Evolutionary conservation across 2,113 vertebrate species (phyloP), one percentile per base, ranked within the genome.

Genomic region (Rhinolophus ferrumequinum): DNA sequence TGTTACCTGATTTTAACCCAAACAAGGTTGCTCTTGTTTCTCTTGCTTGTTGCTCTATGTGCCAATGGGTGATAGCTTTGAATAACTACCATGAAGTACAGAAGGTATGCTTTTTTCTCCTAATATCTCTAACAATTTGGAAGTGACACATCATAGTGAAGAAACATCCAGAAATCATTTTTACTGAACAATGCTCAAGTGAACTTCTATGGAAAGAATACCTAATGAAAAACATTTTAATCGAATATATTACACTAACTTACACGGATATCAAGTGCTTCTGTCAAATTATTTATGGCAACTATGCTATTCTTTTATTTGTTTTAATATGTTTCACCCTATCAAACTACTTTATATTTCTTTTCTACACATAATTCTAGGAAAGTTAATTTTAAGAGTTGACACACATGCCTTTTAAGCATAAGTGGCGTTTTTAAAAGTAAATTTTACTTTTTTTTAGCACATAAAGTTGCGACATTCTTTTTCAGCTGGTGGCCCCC

Each of bases 51-150:
- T 98, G 98, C n/a, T 98, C 98, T 2, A 96, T 98, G 73, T 98
- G 98, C 73, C 98, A 98, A 60, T 98, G 98, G 98, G 92, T 99
- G 15, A 97, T 98, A 88, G 98, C 98, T 7, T 54, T 98, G 85
- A 98, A 98, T 52, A 85, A 97, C 83, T 99, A 98, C 82, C 98
- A 98, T 3, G 88, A 97, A 35, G 97, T 98, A 0, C 95, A 94
- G 64, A 98, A 98, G 98, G 98, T 99, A 97, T 5, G 79, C 16
- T 26, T 62, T 80, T 21, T 8, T 58, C 82, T 97, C 96, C 41
- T 62, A 60, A 98, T 13, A 41, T 5, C 66, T 14, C 0, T 8
- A 13, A 3, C 9, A 10, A 3, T 7, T 58, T 12, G 3, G 10
- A 56, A 69, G 14, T 19, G 50, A 72, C 21, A 18, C 3, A 0